Base-by-base conservation (phyloP, 2,888 invertebrate species). In the Diaphora mendica region DNA sequence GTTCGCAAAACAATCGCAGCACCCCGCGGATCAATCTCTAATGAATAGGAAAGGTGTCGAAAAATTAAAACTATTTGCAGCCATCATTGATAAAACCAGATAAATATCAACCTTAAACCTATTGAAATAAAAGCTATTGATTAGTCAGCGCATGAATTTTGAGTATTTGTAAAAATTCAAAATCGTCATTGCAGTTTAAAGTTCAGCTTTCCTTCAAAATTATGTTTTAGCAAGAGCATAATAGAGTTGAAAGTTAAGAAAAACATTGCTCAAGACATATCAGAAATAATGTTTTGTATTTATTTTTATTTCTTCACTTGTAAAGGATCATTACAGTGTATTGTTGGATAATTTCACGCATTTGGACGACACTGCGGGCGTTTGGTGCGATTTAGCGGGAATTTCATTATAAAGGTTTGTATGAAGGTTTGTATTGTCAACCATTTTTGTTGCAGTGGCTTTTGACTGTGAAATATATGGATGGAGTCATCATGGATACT, bases 301-400 rank as follows among this genome's bases (percentile, higher is more conserved):
- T 39, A 11, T 93, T 92, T 91, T 89, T 91, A 91, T 93, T 92
- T 92, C 89, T 92, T 91, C 90, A 89, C 90, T 91, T 91, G 92
- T 90, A 92, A 91, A 92, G 93, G 91, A 93, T 94, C 94, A 94
- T 95, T 95, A 94, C 90, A 77, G 89, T 62, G 88, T 88, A 94
- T 94, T 95, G 94, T 95, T 92, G 92, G 86, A 88, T 91, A 94
- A 95, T 95, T 95, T 94, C 93, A 95, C 94, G 94, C 94, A 88
- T 93, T 94, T 93, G 93, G 84, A 91, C 89, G 93, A 93, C 92
- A 93, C 93, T 93, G 92, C 92, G 91, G 93, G 91, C 93, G 91
- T 90, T 89, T 88, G 90, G 86, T 82, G 90, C 83, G 90, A 90
- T 93, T 94, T 93, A 93, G 90, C 91, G 88, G 90, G 92, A 91